Percentiles rank a stretch among this genome's conserved stretches.
phyloP scores from a whole-genome alignment of 2,888 invertebrate species.

The Nymphalis polychloros region DNA sequence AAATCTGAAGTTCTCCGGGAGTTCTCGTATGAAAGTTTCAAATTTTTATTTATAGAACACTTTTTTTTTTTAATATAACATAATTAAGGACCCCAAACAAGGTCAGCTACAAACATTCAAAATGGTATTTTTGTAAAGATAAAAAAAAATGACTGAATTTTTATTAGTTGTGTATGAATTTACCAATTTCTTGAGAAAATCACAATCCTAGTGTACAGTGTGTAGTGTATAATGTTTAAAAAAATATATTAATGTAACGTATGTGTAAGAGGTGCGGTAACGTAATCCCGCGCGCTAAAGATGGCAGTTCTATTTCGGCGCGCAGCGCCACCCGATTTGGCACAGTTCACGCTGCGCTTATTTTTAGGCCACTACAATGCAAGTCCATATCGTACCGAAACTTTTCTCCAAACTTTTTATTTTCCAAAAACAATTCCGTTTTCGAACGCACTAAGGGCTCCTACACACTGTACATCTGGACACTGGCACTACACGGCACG shows the following conservation, averaged over 20 bases:
- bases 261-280: conserved; percentile 55
- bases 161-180: no score
- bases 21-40: no score
- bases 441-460: conserved; percentile 48
- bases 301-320: conserved; percentile 67
- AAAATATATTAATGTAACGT: conserved; percentile 28
- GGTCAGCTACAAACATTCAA: no score
- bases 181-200: no score
- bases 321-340: conserved; percentile 55
- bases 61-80: no score
- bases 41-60: no score
- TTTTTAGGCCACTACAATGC: conserved; percentile 57
- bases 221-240: conserved; percentile 45
- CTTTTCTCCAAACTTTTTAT: conserved; percentile 38
- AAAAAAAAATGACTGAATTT: no score
- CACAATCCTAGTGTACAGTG: conserved; percentile 44
- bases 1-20: not conserved
- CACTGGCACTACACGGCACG: conserved; percentile 64
- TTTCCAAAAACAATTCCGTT: conserved; percentile 30
- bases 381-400: conserved; percentile 33
- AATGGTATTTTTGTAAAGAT: no score
- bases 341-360: conserved; percentile 58
- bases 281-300: conserved; percentile 72
- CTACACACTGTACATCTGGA: conserved; percentile 54
- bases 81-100: no score